Conservation (phyloP, 2,113 vertebrate genomes). For the Mastomys natalensis region DNA sequence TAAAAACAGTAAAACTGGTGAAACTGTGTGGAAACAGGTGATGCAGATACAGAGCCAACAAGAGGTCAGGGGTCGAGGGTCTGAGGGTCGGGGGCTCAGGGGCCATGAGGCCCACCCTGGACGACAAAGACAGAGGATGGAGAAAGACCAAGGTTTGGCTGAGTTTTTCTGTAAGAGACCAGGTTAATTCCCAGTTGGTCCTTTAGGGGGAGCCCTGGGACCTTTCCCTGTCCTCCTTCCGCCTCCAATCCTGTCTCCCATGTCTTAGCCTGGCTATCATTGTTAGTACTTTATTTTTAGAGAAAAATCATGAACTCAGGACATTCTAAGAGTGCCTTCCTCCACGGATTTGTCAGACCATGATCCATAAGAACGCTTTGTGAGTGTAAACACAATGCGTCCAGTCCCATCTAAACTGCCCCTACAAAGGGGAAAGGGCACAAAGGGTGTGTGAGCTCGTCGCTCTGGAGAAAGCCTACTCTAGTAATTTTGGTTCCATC, state of each 20-base stretch:
- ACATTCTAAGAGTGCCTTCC: neutral
- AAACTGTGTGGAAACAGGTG: fast-evolving
- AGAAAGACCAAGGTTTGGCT: neutral
- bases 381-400: neutral
- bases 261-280: neutral
- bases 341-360: neutral
- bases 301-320: neutral
- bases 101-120: neutral
- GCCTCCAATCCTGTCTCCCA: neutral
- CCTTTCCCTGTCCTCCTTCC: neutral
- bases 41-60: neutral
- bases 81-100: no score
- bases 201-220: neutral
- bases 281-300: neutral
- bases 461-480: neutral
- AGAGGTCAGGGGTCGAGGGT: neutral
- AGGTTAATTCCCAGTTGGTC: neutral
- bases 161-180: neutral
- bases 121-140: no score
- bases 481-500: neutral
- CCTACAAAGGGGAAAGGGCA: fast-evolving
- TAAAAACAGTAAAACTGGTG: neutral
- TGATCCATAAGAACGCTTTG: neutral
- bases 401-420: neutral
- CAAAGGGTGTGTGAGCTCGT: fast-evolving